Evolutionary conservation across 1,140 invertebrate genomes (phyloP).

Genomic region (Drosophila eugracilis): DNA sequence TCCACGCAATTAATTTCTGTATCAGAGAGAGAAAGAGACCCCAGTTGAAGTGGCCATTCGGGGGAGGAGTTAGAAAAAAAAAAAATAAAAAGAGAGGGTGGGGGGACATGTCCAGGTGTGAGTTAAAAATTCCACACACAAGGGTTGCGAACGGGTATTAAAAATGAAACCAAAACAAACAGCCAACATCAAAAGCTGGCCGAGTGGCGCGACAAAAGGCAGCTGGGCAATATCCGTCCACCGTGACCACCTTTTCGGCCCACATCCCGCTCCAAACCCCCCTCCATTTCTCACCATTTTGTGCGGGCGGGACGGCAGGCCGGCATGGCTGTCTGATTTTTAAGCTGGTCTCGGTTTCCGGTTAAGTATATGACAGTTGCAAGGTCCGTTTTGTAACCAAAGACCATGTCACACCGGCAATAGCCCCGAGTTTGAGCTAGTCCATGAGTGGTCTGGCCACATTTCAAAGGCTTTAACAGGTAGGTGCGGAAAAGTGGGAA

Average conservation of each 20-base stretch:
- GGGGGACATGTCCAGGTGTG: constrained; percentile 22
- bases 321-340: constrained; percentile 51
- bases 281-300: neutral
- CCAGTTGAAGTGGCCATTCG: constrained; percentile 52
- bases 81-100: neutral
- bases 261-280: neutral
- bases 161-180: constrained; percentile 81
- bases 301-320: constrained; percentile 3
- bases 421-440: constrained; percentile 5
- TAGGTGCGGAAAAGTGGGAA: neutral
- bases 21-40: constrained; percentile 50
- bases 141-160: constrained; percentile 55
- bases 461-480: constrained; percentile 1
- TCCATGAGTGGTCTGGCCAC: constrained; percentile 29
- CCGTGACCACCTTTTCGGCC: constrained; percentile 8
- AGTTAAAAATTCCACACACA: constrained; percentile 37
- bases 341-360: constrained; percentile 51
- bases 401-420: constrained; percentile 29
- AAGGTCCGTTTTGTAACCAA: constrained; percentile 50
- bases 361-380: constrained; percentile 59
- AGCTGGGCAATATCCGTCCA: constrained; percentile 63
- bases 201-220: constrained; percentile 45
- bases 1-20: constrained; percentile 82
- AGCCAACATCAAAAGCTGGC: constrained; percentile 77
- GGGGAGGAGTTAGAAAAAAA: constrained; percentile 11